A percentile compares a stretch with the other conserved stretches of the same genome.
Evolutionary conservation across 2,113 vertebrate genomes (phyloP).

Genomic region (Uropsilus gracilis): DNA sequence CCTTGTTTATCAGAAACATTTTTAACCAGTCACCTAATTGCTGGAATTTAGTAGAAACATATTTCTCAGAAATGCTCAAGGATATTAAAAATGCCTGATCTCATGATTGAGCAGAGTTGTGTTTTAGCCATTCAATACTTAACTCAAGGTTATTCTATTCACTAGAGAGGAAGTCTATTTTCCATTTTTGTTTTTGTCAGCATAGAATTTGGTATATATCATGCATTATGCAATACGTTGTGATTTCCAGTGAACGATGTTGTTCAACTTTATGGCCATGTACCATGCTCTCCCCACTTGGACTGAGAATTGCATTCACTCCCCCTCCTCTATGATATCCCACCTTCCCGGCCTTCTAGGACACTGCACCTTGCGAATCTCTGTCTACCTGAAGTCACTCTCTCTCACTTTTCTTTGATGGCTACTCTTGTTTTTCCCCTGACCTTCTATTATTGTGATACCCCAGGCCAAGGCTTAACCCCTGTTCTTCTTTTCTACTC

Average conservation of each 20-base stretch:
- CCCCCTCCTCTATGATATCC: not conserved
- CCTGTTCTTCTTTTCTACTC: not conserved
- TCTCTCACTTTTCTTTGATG: not conserved
- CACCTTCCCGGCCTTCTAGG: not conserved
- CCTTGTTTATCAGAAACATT: constrained; percentile 32
- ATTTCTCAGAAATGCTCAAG: not conserved
- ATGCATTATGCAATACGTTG: not conserved
- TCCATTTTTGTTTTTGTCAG: not conserved
- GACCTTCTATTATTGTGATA: not conserved
- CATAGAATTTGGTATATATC: not conserved
- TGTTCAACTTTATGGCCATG: not conserved
- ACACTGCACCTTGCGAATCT: not conserved
- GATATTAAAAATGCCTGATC: not conserved
- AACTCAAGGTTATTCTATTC: not conserved
- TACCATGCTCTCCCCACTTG: not conserved
- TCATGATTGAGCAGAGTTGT: not conserved
- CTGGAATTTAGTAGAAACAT: constrained; percentile 3
- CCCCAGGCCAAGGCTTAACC: not conserved
- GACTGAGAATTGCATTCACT: not conserved
- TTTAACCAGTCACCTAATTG: constrained; percentile 13
- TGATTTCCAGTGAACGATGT: not conserved
- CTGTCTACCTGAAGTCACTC: not conserved
- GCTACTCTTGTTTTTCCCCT: not conserved
- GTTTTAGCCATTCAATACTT: not conserved
- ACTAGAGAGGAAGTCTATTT: not conserved